A percentile compares a stretch with the other conserved stretches of the same genome.
phyloP scores from a whole-genome alignment of 2,113 vertebrate genomes.

The Caretta caretta region DNA sequence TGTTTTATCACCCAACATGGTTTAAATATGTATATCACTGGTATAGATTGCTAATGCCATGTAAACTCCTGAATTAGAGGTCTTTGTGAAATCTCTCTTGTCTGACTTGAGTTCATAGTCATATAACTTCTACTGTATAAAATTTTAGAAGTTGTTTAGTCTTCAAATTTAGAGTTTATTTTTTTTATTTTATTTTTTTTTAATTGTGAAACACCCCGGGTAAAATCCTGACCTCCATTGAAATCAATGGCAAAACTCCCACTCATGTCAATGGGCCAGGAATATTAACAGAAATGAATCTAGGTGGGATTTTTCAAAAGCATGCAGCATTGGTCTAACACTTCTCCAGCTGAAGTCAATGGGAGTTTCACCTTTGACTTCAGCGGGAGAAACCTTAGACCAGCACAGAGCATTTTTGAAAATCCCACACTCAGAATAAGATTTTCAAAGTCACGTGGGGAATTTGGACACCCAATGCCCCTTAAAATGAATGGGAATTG shows the following conservation, averaged over 20 bases:
- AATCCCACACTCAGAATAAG: not conserved
- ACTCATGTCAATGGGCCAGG: not conserved
- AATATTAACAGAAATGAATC: not conserved
- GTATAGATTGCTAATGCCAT: conserved; percentile 37
- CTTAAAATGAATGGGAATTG: not conserved
- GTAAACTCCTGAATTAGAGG: conserved; percentile 32
- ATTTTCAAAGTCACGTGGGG: too few relatives aligned
- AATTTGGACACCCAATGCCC: not conserved
- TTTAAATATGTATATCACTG: conserved; percentile 62
- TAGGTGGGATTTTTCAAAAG: not conserved
- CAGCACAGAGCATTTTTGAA: not conserved
- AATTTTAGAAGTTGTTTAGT: too few relatives aligned
- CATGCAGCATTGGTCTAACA: not conserved
- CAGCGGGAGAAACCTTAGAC: not conserved
- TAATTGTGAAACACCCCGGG: conserved; percentile 49
- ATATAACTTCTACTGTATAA: not conserved
- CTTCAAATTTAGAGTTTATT: not conserved
- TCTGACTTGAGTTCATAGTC: not conserved
- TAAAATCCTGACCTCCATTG: conserved; percentile 29
- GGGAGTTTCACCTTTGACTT: not conserved
- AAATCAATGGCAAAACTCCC: conserved; percentile 17
- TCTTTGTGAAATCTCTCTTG: conserved; percentile 28
- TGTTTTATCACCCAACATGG: conserved; percentile 58
- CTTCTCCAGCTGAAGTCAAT: not conserved
- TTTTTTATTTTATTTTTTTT: conserved; percentile 35